A percentile compares a stretch with the other conserved stretches of the same genome.
Evolutionary conservation across 2,797 vertebrate genomes (phyloP).

Genomic region (Pangasius larnaudii): DNA sequence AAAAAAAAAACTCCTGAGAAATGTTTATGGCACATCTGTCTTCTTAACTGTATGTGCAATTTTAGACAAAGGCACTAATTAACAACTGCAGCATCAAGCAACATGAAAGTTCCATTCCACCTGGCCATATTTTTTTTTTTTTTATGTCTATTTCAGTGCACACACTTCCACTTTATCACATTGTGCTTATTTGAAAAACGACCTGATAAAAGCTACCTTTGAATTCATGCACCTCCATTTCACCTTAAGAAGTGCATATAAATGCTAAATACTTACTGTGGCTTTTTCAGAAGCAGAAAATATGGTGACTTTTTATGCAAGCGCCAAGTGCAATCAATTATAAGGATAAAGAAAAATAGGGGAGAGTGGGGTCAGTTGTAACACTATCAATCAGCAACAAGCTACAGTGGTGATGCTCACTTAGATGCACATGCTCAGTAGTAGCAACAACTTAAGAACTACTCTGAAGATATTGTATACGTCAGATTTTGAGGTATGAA

Average conservation of each 20-base stretch:
- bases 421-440: no score
- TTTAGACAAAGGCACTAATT: constrained; percentile 28
- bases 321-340: background rate
- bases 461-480: no score
- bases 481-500: no score
- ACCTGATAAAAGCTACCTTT: constrained; percentile 4
- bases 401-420: no score
- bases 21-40: background rate
- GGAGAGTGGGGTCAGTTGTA: background rate
- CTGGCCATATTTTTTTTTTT: background rate
- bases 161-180: background rate
- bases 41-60: background rate
- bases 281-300: background rate
- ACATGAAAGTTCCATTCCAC: constrained; percentile 19
- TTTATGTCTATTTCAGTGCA: constrained; percentile 4
- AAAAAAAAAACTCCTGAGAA: background rate
- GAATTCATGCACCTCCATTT: background rate
- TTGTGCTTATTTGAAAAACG: background rate
- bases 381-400: background rate
- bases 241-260: background rate
- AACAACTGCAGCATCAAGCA: constrained; percentile 1
- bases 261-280: background rate
- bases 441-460: no score
- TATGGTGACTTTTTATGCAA: background rate
- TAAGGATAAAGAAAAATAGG: background rate